phyloP scores from a whole-genome alignment of 1,140 invertebrate species.

The Diorhabda carinulata region DNA sequence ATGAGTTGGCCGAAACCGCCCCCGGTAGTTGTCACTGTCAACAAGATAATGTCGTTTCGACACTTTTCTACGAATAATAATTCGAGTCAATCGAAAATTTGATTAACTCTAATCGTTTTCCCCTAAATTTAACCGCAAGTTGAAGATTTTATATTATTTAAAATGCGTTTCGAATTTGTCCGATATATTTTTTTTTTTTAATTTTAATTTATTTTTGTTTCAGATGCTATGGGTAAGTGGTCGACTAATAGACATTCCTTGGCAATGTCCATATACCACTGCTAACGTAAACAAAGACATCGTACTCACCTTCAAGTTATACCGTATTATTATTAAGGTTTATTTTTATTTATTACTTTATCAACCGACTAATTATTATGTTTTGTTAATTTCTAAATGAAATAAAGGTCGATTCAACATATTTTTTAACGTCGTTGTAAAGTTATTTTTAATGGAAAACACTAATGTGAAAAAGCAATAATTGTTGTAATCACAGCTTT shows the following conservation, averaged over 20 bases:
- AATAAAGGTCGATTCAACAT: too few relatives aligned
- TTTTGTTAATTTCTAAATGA: too few relatives aligned
- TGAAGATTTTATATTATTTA: background rate
- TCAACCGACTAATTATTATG: too few relatives aligned
- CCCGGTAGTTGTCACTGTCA: slow-evolving; percentile 1
- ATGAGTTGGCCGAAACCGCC: background rate
- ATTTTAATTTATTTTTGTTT: slow-evolving; percentile 49
- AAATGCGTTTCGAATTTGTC: background rate
- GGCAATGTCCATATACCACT: slow-evolving; percentile 23
- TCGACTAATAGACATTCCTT: slow-evolving; percentile 21
- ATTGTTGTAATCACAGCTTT: too few relatives aligned
- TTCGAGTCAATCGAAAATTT: background rate
- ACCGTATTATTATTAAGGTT: too few relatives aligned
- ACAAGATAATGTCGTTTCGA: background rate
- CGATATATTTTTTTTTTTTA: background rate
- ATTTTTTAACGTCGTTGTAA: too few relatives aligned
- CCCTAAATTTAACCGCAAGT: background rate
- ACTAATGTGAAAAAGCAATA: too few relatives aligned
- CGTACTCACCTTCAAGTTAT: too few relatives aligned
- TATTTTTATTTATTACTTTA: too few relatives aligned
- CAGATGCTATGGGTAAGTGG: slow-evolving; percentile 62
- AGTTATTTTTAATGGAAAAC: too few relatives aligned
- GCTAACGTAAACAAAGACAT: slow-evolving; percentile 7
- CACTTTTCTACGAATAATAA: background rate
- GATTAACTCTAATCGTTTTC: background rate